A percentile compares a stretch with the other conserved stretches of the same genome.
phyloP scores from a whole-genome alignment of 1,140 invertebrate genomes.

The Bombus balteatus region DNA sequence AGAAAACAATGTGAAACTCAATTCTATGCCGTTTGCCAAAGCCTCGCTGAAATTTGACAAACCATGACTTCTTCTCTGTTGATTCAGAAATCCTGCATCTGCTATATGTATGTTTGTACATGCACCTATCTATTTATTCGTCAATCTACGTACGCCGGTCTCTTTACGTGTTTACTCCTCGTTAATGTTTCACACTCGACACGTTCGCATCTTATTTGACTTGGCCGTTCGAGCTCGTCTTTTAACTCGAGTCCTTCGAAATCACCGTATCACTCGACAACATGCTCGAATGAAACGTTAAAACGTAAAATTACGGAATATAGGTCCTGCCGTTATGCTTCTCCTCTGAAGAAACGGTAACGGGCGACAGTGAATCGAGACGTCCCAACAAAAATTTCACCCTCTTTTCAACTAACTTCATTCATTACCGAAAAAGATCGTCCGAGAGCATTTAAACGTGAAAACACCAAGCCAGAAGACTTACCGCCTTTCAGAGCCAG shows the following conservation, averaged over 20 bases:
- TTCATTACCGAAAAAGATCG: not conserved
- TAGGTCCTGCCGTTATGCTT: not conserved
- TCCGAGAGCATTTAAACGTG: no score
- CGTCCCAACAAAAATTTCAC: not conserved
- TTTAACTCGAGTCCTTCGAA: not conserved
- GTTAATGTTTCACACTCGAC: constrained; percentile 28
- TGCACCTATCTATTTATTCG: constrained; percentile 26
- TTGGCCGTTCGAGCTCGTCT: not conserved
- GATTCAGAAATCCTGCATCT: not conserved
- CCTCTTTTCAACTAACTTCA: not conserved
- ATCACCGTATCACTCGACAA: not conserved
- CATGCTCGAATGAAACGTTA: not conserved
- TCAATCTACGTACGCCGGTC: not conserved
- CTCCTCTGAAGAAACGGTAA: not conserved
- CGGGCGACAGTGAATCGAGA: not conserved
- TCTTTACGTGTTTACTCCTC: constrained; percentile 26
- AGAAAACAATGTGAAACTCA: not conserved
- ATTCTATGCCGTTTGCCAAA: not conserved
- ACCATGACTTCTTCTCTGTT: not conserved
- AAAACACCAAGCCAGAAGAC: not conserved
- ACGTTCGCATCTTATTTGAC: not conserved
- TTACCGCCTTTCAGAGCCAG: not conserved
- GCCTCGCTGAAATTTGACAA: not conserved
- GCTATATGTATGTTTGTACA: not conserved
- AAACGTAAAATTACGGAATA: not conserved